Conservation (phyloP, 2,888 invertebrate species). For the Andrena dorsata region DNA sequence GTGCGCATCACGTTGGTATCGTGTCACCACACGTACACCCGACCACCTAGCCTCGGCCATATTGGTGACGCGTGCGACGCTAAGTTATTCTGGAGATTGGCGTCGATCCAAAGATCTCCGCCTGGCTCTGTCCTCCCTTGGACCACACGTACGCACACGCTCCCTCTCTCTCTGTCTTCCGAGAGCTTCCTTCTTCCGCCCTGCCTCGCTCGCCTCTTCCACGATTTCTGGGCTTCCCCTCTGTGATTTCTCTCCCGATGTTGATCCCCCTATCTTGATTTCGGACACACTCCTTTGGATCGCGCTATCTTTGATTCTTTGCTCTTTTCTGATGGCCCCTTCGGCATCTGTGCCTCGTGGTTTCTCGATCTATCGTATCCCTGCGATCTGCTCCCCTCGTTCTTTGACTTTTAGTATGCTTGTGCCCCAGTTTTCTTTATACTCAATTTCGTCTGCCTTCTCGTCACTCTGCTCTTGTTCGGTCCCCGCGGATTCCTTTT, state of each 20-base stretch:
- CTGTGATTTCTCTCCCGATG: neutral
- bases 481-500: too few relatives aligned
- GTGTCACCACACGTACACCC: conserved; percentile 13
- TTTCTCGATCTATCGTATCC: neutral
- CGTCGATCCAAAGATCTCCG: conserved; percentile 67
- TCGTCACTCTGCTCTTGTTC: too few relatives aligned
- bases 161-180: neutral
- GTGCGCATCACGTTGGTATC: conserved; percentile 9
- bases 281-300: neutral
- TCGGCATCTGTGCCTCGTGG: neutral
- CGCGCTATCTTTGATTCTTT: neutral
- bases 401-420: too few relatives aligned
- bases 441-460: too few relatives aligned
- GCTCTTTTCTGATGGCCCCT: neutral
- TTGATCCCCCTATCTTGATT: neutral
- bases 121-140: conserved; percentile 33
- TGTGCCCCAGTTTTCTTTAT: too few relatives aligned
- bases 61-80: conserved; percentile 65
- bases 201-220: neutral
- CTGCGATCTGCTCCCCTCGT: neutral
- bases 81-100: conserved; percentile 77
- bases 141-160: conserved; percentile 30
- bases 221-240: neutral
- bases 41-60: conserved; percentile 14
- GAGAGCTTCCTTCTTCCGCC: neutral